Conservation (phyloP, 2,888 invertebrate genomes). For the Choreutis nemorana region DNA sequence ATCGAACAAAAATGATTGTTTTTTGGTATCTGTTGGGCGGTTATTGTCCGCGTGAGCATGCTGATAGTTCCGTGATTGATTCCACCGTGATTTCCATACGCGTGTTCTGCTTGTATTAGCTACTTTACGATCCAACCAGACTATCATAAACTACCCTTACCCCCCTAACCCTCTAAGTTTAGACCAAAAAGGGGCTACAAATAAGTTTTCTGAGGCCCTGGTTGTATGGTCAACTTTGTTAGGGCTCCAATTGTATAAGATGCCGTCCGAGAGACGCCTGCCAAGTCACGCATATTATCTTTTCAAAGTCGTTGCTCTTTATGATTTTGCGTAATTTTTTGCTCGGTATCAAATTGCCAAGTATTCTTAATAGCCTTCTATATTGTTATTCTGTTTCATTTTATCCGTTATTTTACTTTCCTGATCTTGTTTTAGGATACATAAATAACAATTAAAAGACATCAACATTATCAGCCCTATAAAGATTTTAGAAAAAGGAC, state of each 20-base stretch:
- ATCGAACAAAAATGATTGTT: conserved; percentile 33
- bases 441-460: too few relatives aligned
- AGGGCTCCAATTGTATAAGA: conserved; percentile 48
- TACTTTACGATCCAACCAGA: conserved; percentile 45
- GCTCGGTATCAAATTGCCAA: too few relatives aligned
- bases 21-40: conserved; percentile 35
- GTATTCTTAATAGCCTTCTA: too few relatives aligned
- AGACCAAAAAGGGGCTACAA: conserved; percentile 16
- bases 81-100: conserved; percentile 63
- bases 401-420: too few relatives aligned
- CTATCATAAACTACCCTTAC: conserved; percentile 18
- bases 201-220: conserved; percentile 27
- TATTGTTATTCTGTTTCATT: too few relatives aligned
- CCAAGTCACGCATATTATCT: conserved; percentile 61
- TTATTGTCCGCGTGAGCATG: conserved; percentile 19
- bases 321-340: conserved; percentile 17
- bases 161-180: conserved; percentile 10
- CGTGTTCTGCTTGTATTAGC: conserved; percentile 60
- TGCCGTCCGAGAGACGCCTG: conserved; percentile 60
- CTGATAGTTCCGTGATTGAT: conserved; percentile 60
- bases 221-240: conserved; percentile 34
- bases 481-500: too few relatives aligned
- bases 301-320: conserved; percentile 36
- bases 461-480: too few relatives aligned
- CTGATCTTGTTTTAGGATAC: too few relatives aligned